These are phyloP conservation scores for Pagetopsis macropterus DNA, from an alignment of 2,797 vertebrate genomes.

Conservation along the genomic window DNA sequence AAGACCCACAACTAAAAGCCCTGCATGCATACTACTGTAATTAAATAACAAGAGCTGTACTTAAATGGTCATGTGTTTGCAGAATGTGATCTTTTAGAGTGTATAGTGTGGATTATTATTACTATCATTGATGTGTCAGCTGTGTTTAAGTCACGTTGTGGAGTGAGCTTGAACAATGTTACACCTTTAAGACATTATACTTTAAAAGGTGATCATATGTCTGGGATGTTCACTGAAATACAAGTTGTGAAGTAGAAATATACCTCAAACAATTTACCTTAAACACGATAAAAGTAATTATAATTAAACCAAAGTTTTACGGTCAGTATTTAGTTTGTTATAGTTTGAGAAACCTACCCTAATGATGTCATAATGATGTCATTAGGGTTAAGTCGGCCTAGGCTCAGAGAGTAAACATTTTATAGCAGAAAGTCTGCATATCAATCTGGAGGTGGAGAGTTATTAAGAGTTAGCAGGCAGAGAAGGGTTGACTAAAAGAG, in stretches of 20 bases:
- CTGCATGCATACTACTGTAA: neutral
- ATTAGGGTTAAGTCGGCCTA: neutral
- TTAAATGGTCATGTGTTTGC: neutral
- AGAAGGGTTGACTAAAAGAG: neutral
- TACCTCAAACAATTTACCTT: neutral
- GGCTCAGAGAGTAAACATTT: neutral
- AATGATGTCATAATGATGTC: neutral
- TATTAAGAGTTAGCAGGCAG: neutral
- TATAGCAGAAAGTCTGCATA: too few species aligned
- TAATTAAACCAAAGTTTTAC: too few species aligned
- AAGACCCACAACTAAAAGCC: neutral
- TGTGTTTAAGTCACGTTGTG: neutral
- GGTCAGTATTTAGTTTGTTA: too few species aligned
- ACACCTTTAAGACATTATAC: neutral
- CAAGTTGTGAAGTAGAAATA: neutral
- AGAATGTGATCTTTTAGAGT: neutral
- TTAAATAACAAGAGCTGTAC: neutral
- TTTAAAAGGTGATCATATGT: neutral
- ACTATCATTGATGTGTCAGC: neutral
- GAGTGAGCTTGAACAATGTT: neutral
- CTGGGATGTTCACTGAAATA: too few species aligned
- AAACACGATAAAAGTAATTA: too few species aligned
- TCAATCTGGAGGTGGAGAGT: neutral
- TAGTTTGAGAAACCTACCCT: too few species aligned
- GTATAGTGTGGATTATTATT: neutral